Percentiles rank a stretch among this genome's conserved stretches.
phyloP scores from a whole-genome alignment of 2,797 vertebrate genomes.

The Sebastes itinus region DNA sequence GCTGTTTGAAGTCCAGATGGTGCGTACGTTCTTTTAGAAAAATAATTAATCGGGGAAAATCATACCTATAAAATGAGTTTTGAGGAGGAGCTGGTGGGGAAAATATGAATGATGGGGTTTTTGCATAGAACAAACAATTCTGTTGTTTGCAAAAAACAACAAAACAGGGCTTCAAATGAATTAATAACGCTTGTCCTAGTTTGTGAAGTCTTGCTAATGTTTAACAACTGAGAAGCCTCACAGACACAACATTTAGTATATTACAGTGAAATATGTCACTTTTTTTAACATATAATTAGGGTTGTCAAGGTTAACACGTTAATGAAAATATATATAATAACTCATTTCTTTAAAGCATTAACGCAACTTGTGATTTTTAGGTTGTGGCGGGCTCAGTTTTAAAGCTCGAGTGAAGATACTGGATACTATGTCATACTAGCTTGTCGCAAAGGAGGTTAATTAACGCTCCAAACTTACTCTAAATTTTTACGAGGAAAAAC shows the following conservation, averaged over 20 bases:
- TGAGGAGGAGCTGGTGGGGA: slow-evolving; percentile 34
- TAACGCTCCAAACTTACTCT: too few relatives aligned
- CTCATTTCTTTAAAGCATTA: too few relatives aligned
- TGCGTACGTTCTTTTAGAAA: slow-evolving; percentile 35
- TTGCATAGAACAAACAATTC: slow-evolving; percentile 51
- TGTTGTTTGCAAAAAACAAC: slow-evolving; percentile 11
- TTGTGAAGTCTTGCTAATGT: slow-evolving; percentile 41
- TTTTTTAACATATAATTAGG: not conserved
- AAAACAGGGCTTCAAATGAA: slow-evolving; percentile 37
- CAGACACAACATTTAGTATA: not conserved
- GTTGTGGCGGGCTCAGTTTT: too few relatives aligned
- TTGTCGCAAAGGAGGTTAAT: too few relatives aligned
- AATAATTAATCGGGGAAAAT: slow-evolving; percentile 63
- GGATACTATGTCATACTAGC: too few relatives aligned
- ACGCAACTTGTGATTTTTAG: too few relatives aligned
- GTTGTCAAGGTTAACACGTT: too few relatives aligned
- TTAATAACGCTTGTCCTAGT: slow-evolving; percentile 42
- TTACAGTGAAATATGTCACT: slow-evolving; percentile 6
- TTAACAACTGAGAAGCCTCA: slow-evolving; percentile 23
- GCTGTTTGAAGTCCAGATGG: slow-evolving; percentile 79
- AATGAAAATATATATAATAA: too few relatives aligned
- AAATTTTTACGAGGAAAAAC: rapidly evolving
- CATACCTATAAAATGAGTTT: slow-evolving; percentile 51
- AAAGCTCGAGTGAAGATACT: too few relatives aligned
- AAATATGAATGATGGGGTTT: slow-evolving; percentile 47